A percentile compares a stretch with the other conserved stretches of the same genome.
Conservation (phyloP, 2,888 invertebrate species). For the Calliphora vomitoria region DNA sequence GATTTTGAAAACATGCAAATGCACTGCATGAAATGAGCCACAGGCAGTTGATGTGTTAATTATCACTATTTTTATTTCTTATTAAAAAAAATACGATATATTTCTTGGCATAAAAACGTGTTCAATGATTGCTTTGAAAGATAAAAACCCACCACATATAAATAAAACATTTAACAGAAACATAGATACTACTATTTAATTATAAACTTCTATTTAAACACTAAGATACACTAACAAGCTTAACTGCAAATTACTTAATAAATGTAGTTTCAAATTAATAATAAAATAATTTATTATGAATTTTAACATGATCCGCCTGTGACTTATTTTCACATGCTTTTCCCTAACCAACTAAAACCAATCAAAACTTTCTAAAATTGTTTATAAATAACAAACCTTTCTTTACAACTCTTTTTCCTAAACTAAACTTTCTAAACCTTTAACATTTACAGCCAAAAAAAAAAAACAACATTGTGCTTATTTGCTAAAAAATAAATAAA, state of each 20-base stretch:
- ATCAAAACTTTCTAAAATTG: conserved; percentile 37
- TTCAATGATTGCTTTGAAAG: conserved; percentile 13
- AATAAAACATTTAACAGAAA: conserved; percentile 12
- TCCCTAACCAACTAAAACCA: conserved; percentile 1
- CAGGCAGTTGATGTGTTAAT: conserved; percentile 40
- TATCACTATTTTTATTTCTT: conserved; percentile 18
- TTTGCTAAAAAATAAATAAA: conserved; percentile 32
- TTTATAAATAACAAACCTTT: conserved; percentile 2
- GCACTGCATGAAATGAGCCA: conserved; percentile 25
- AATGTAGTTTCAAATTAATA: neutral
- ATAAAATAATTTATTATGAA: neutral
- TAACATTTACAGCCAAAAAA: neutral
- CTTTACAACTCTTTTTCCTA: neutral
- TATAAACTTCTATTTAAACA: neutral
- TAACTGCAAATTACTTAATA: neutral
- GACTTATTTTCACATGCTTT: neutral
- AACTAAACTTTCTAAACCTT: conserved; percentile 56
- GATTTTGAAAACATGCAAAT: conserved; percentile 24
- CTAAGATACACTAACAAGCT: neutral
- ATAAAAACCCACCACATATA: conserved; percentile 22
- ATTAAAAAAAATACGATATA: neutral
- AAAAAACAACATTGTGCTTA: neutral
- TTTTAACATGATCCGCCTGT: neutral
- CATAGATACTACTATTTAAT: neutral
- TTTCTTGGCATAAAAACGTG: conserved; percentile 28